Evolutionary conservation across 1,140 invertebrate species (phyloP), one percentile per base, ranked within the genome.

Genomic region (Teleopsis dalmanni): DNA sequence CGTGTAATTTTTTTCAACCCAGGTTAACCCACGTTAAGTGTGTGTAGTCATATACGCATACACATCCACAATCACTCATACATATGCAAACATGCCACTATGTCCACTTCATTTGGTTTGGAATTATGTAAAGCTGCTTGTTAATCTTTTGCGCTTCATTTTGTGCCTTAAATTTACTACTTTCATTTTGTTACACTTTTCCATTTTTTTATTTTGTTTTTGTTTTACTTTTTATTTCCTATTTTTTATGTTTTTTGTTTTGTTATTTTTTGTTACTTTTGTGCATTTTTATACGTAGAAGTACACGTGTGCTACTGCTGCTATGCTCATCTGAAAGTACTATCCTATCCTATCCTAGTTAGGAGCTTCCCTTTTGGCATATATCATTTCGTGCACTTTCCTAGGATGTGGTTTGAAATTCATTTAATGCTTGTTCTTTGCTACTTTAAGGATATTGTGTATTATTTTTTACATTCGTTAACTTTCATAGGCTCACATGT

Each of bases 401-500:
- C 27, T 8, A 8, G 27, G 7, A 7, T 8, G 13, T 29, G 27
- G 7, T 8, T 7, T 7, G 7, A 29, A 8, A 29, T 13, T 29
- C 13, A 29, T 29, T 29, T 13, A 29, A 14, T 34, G 11, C 33
- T 8, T 34, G 33, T 34, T 34, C 4, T 34, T 34, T 34, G 4
- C 11, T 34, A 14, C 33, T 14, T 34, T 34, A 8, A 14, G 11
- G 5, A 14, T 37, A 13, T 31, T 31, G 7, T 31, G 7, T 13
- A 31, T n/a, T 13, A 37, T 5, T 37, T 25, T 25, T 40, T 25
- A 11, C 25, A 13, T 19, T 19, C 25, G 14, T 19, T 43, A 23
- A n/a, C n/a, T n/a, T n/a, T n/a, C n/a, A n/a, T n/a, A n/a, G 27
- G 26, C 25, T 43, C 41, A 43, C 41, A 43, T 43, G 13, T 19